Percentiles rank a stretch among this genome's conserved stretches.
Conservation (phyloP, 2,888 invertebrate genomes). For the Trissolcus brochymenae region DNA sequence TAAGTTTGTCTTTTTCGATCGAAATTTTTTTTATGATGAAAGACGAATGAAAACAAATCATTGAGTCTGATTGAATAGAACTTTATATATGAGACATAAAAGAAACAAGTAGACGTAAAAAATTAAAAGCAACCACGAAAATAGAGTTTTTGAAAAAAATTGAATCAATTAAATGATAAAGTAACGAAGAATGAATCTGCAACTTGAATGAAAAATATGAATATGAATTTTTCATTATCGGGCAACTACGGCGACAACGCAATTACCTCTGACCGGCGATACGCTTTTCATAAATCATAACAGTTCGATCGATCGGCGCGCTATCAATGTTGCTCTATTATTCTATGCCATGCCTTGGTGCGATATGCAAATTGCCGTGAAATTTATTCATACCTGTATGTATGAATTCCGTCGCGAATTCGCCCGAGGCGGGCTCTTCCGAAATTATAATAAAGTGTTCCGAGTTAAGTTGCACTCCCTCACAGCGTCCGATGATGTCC, state of each 20-base stretch:
- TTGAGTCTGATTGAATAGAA: too few relatives aligned
- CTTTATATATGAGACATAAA: too few relatives aligned
- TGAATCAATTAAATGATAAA: too few relatives aligned
- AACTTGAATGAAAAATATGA: too few relatives aligned
- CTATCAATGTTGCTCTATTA: constrained; percentile 57
- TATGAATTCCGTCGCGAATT: constrained; percentile 60
- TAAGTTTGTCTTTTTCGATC: not conserved
- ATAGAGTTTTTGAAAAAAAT: too few relatives aligned
- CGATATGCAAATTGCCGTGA: constrained; percentile 68
- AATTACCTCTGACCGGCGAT: constrained; percentile 49
- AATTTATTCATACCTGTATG: constrained; percentile 70
- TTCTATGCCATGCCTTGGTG: constrained; percentile 53
- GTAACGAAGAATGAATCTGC: too few relatives aligned
- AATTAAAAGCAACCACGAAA: too few relatives aligned
- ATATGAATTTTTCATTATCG: constrained; percentile 4
- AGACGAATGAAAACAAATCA: not conserved
- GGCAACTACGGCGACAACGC: constrained; percentile 25
- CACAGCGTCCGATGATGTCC: constrained; percentile 27
- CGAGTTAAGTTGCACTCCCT: constrained; percentile 52
- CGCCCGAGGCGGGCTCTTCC: constrained; percentile 56
- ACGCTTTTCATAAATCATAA: constrained; percentile 56
- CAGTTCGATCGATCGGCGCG: constrained; percentile 51
- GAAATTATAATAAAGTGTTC: constrained; percentile 62
- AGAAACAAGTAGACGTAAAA: too few relatives aligned
- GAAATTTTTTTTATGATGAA: not conserved